A percentile compares a stretch with the other conserved stretches of the same genome.
phyloP scores from a whole-genome alignment of 2,888 invertebrate genomes.

The Tubulanus polymorphus region DNA sequence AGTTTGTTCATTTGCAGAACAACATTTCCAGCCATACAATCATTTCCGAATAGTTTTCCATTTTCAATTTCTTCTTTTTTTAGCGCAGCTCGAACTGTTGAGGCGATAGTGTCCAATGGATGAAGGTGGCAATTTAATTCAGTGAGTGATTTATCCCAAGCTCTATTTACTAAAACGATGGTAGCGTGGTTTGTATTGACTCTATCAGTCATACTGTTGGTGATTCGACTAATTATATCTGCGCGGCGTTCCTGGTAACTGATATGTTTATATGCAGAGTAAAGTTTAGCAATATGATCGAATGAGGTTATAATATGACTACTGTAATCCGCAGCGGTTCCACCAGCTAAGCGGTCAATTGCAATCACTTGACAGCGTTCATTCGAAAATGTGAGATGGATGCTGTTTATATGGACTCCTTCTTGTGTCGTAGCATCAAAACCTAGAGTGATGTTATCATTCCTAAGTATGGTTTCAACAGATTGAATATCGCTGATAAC shows the following conservation, averaged over 20 bases:
- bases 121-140: constrained; percentile 19
- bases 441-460: constrained; percentile 13
- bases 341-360: constrained; percentile 17
- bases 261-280: constrained; percentile 4
- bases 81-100: constrained; percentile 7
- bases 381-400: constrained; percentile 15
- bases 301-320: constrained; percentile 12
- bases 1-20: constrained; percentile 16
- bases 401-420: constrained; percentile 16
- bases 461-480: constrained; percentile 10
- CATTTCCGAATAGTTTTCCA: constrained; percentile 17
- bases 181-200: constrained; percentile 15
- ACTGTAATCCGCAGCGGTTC: constrained; percentile 16
- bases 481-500: constrained; percentile 9
- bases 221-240: constrained; percentile 11
- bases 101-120: constrained; percentile 11
- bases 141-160: neutral
- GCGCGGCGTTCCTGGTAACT: constrained; percentile 6
- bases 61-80: constrained; percentile 3
- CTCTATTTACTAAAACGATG: neutral
- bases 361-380: constrained; percentile 9
- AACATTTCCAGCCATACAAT: constrained; percentile 16
- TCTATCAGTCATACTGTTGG: constrained; percentile 19
- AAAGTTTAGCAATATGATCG: constrained; percentile 7
- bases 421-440: constrained; percentile 20